These are phyloP conservation scores for Polyommatus icarus DNA, from an alignment of 2,888 invertebrate genomes.

Conservation along the genomic window DNA sequence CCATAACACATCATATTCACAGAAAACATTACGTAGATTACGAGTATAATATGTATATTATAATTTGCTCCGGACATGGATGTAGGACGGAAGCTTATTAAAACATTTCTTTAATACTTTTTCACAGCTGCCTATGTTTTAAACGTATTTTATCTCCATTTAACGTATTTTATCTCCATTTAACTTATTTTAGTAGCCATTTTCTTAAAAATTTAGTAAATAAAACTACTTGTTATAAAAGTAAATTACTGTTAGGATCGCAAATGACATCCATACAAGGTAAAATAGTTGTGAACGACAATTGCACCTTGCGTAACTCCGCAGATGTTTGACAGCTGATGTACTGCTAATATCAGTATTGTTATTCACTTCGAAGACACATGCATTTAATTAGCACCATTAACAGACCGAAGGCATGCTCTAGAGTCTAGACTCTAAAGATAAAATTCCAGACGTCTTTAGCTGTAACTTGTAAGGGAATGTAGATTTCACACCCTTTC, in stretches of 20 bases:
- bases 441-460: background rate
- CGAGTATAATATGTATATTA: too few species aligned
- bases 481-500: slow-evolving; percentile 1
- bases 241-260: background rate
- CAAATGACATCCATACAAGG: background rate
- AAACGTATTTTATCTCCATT: background rate
- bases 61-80: background rate
- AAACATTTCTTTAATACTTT: slow-evolving; percentile 14
- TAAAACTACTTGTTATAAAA: background rate
- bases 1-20: background rate
- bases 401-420: background rate
- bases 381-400: background rate
- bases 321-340: slow-evolving; percentile 19
- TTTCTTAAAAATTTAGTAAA: background rate
- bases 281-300: background rate
- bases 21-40: background rate
- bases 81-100: slow-evolving; percentile 10
- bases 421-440: background rate
- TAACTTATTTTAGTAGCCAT: background rate
- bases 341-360: background rate
- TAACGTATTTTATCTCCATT: background rate
- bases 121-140: background rate
- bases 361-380: background rate
- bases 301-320: background rate
- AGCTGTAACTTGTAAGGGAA: slow-evolving; percentile 6